Conservation (phyloP, 2,113 vertebrate species). For the Corythaixoides concolor region DNA sequence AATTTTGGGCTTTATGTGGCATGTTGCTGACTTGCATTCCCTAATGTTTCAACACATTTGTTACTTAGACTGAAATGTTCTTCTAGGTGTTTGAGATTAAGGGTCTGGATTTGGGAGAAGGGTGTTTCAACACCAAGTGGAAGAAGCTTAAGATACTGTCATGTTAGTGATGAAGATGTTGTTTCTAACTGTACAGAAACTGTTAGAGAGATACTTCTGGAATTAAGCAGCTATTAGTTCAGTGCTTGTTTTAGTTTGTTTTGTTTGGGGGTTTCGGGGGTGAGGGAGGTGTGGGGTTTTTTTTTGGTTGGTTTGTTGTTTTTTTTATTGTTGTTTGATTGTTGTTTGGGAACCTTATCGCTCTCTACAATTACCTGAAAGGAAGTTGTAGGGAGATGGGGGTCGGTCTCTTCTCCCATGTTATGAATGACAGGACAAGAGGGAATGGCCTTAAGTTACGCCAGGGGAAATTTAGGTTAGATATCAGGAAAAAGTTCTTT, state of each 20-base stretch:
- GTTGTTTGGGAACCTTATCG: no score
- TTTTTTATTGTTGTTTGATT: not conserved
- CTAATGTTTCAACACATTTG: not conserved
- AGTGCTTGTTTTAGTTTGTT: not conserved
- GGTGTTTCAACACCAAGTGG: not conserved
- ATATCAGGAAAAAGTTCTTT: no score
- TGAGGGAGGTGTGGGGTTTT: fast-evolving
- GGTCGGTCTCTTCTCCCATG: no score
- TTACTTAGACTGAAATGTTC: not conserved
- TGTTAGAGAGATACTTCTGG: not conserved
- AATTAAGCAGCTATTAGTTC: not conserved
- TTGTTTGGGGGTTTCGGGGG: fast-evolving
- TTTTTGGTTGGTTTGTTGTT: fast-evolving
- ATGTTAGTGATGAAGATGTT: not conserved
- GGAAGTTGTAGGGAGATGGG: no score
- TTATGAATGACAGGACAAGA: no score
- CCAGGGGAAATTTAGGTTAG: no score
- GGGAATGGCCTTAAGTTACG: no score
- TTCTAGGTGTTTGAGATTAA: not conserved
- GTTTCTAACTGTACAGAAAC: not conserved
- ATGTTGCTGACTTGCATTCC: not conserved
- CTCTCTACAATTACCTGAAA: no score
- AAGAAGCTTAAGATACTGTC: not conserved
- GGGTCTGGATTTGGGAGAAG: not conserved
- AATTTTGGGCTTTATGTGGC: not conserved